These are phyloP conservation scores for Coptotermes formosanus DNA, from an alignment of 1,140 invertebrate genomes.

Conservation along the genomic window DNA sequence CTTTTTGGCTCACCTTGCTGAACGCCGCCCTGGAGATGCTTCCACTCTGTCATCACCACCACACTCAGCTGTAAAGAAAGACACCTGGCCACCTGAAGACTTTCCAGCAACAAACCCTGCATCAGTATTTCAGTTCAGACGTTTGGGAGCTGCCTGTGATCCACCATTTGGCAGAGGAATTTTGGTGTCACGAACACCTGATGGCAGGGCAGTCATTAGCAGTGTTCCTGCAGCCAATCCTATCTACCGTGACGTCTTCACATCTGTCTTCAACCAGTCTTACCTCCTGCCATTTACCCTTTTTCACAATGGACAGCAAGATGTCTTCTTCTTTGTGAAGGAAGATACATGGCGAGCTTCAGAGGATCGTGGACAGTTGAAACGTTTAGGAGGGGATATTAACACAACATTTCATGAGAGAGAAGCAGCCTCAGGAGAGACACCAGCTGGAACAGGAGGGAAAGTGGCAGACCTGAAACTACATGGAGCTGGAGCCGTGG, in stretches of 20 bases:
- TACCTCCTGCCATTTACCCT: slow-evolving; percentile 85
- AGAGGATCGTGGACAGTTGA: slow-evolving; percentile 84
- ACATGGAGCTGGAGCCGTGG: slow-evolving; percentile 76
- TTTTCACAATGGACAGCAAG: slow-evolving; percentile 83
- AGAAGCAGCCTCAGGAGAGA: slow-evolving; percentile 51
- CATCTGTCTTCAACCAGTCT: slow-evolving; percentile 90
- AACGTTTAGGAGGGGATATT: slow-evolving; percentile 83
- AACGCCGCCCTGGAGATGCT: slow-evolving; percentile 70
- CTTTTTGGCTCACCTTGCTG: slow-evolving; percentile 72
- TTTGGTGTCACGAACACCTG: slow-evolving; percentile 74
- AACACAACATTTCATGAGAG: slow-evolving; percentile 91
- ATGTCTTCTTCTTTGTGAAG: slow-evolving; percentile 95
- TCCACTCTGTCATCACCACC: slow-evolving; percentile 61
- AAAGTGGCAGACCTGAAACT: slow-evolving; percentile 71
- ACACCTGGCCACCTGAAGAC: slow-evolving; percentile 42
- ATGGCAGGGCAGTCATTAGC: slow-evolving; percentile 79
- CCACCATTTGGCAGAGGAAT: slow-evolving; percentile 90
- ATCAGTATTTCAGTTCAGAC: slow-evolving; percentile 39
- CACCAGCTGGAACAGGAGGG: not conserved
- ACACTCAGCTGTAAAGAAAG: slow-evolving; percentile 70
- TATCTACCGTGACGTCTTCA: slow-evolving; percentile 88
- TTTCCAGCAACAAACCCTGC: slow-evolving; percentile 38
- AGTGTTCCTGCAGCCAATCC: slow-evolving; percentile 83
- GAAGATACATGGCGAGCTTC: slow-evolving; percentile 82
- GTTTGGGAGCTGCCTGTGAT: slow-evolving; percentile 73